A percentile compares a stretch with the other conserved stretches of the same genome.
Conservation (phyloP, 2,888 invertebrate species). For the Nomada lathburiana region DNA sequence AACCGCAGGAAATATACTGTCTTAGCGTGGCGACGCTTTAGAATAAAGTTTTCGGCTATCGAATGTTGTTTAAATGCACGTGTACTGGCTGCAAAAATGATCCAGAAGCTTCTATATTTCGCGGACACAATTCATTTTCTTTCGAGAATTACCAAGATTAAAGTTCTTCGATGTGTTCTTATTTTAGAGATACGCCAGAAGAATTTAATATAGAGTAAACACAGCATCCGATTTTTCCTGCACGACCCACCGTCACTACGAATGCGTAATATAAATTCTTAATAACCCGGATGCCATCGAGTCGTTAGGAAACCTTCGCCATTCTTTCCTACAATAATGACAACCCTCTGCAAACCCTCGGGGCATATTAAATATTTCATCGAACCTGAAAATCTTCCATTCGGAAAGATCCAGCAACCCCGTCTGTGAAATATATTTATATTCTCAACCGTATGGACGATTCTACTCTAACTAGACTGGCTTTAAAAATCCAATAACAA, state of each 20-base stretch:
- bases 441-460: too few species aligned
- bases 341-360: not conserved
- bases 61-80: not conserved
- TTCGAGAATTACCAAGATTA: not conserved
- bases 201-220: constrained; percentile 12
- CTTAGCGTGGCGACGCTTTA: too few species aligned
- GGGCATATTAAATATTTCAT: not conserved
- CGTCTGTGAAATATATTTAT: not conserved
- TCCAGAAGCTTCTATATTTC: too few species aligned
- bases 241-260: not conserved
- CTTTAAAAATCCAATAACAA: too few species aligned
- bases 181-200: not conserved
- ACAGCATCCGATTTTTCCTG: not conserved
- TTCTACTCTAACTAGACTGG: too few species aligned
- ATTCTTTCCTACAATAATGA: not conserved
- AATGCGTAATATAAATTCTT: not conserved
- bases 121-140: too few species aligned
- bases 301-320: not conserved
- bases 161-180: not conserved
- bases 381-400: not conserved
- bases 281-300: constrained; percentile 21
- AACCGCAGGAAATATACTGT: not conserved
- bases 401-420: too few species aligned
- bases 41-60: not conserved
- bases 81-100: too few species aligned